These are phyloP conservation scores for Luehdorfia chinensis DNA, from an alignment of 1,140 invertebrate genomes.

Conservation along the genomic window DNA sequence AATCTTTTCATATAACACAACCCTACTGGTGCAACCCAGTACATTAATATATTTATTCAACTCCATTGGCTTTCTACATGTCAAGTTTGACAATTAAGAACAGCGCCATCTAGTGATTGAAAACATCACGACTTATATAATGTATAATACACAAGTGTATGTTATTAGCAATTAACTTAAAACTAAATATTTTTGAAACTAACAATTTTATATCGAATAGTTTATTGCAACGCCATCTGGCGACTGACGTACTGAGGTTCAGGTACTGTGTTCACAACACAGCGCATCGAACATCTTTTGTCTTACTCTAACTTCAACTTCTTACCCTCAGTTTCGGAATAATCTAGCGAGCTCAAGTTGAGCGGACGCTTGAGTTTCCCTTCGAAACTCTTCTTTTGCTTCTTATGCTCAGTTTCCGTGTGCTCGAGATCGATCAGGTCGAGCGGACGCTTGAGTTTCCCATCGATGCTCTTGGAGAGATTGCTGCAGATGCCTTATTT, in stretches of 20 bases:
- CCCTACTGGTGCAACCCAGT: too few species aligned
- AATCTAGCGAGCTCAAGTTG: conserved; percentile 19
- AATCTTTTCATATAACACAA: too few species aligned
- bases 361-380: conserved; percentile 34
- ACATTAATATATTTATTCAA: too few species aligned
- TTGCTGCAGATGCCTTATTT: conserved; percentile 45
- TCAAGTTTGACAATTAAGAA: too few species aligned
- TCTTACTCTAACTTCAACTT: conserved; percentile 43
- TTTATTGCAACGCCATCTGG: not conserved
- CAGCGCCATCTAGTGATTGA: too few species aligned
- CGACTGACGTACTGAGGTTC: not conserved
- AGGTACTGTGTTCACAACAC: too few species aligned
- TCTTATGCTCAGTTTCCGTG: conserved; percentile 36
- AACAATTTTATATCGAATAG: too few species aligned
- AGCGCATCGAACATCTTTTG: not conserved
- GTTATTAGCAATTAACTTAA: too few species aligned
- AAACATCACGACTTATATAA: too few species aligned
- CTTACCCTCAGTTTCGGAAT: conserved; percentile 34
- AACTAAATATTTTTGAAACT: too few species aligned
- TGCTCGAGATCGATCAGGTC: conserved; percentile 22
- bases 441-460: conserved; percentile 34
- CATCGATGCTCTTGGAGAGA: conserved; percentile 34
- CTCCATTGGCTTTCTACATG: too few species aligned
- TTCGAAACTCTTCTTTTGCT: conserved; percentile 40
- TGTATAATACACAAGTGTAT: too few species aligned